Base-by-base conservation (phyloP, 2,888 invertebrate genomes). In the Linyphia triangularis region DNA sequence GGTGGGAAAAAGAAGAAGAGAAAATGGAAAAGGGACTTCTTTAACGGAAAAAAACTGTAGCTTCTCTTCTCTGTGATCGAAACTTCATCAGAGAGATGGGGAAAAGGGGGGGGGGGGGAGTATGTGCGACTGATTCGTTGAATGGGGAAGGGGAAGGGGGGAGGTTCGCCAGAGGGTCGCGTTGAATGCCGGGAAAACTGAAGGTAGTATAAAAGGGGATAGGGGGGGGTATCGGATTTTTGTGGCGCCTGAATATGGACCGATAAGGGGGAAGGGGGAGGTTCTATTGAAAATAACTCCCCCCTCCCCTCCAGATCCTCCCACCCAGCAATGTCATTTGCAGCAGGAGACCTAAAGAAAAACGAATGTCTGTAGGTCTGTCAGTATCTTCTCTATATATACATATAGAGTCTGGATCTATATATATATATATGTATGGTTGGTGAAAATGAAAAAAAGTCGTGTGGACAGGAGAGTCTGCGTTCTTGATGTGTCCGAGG, bases 1-100 rank as follows among this genome's bases (percentile, higher is more conserved):
- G 57, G 24, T n/a, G 43, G 40, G 59, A 37, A 19, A 7, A 30
- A 57, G 26, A 16, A 61, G 65, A 30, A 59, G 72, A 79, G 85
- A 86, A 88, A 88, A 88, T 82, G 82, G 82, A 82, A 82, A 88
- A 82, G 77, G 77, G 72, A 67, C 81, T 83, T 88, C 88, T 88
- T 88, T 88, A 88, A 69, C 88, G 82, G 77, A 88, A 30, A 43
- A 51, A 28, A 59, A 59, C 51, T 51, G 51, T 51, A 51, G 51
- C 51, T 13, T n/a, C 51, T 51, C 51, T 40, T 51, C 51, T 51
- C n/a, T n/a, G 51, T 79, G 84, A 84, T 84, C 89, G 84, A 89
- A 84, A 89, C 84, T 89, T 89, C 89, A 89, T 89, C 89, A 89
- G 84, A 43, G 79, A 63, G 72, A 67, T 57, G 26, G 59, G 30